Percentiles rank a stretch among this genome's conserved stretches.
Evolutionary conservation across 2,888 invertebrate genomes (phyloP).

Genomic region (Neoitamus cyanurus): DNA sequence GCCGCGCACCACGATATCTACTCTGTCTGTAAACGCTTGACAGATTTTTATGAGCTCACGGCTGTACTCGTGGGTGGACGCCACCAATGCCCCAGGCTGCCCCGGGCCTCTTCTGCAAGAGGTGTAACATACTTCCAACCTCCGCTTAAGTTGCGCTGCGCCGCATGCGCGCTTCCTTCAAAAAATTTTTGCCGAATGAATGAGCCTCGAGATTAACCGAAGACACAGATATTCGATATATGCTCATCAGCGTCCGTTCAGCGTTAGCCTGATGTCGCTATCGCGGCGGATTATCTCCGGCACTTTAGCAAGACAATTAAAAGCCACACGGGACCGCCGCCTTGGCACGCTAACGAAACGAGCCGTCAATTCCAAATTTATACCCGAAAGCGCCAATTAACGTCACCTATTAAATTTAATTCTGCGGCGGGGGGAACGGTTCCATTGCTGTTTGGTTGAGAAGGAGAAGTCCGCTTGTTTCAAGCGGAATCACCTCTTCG

Average conservation of each 20-base stretch:
- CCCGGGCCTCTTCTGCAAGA: background rate
- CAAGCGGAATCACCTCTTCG: constrained; percentile 6
- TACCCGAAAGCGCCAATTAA: constrained; percentile 29
- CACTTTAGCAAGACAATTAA: background rate
- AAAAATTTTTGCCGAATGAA: background rate
- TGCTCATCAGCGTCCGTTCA: background rate
- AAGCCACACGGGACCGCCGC: background rate
- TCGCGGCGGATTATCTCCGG: background rate
- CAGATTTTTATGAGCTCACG: constrained; percentile 24
- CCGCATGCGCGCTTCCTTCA: background rate
- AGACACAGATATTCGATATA: background rate
- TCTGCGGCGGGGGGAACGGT: background rate
- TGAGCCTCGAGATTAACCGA: background rate
- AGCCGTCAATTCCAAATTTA: constrained; percentile 27
- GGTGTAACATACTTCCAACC: constrained; percentile 12
- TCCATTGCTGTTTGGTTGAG: background rate
- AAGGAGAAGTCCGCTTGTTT: no score
- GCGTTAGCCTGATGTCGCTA: background rate
- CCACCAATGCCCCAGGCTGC: background rate
- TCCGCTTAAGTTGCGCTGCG: background rate
- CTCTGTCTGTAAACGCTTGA: constrained; percentile 9
- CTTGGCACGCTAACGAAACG: constrained; percentile 14
- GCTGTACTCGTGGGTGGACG: constrained; percentile 15
- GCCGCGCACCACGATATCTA: background rate
- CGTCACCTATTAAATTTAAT: constrained; percentile 42